Evolutionary conservation across 1,140 invertebrate genomes (phyloP), one percentile per base, ranked within the genome.

Genomic region (Helicoverpa zea): DNA sequence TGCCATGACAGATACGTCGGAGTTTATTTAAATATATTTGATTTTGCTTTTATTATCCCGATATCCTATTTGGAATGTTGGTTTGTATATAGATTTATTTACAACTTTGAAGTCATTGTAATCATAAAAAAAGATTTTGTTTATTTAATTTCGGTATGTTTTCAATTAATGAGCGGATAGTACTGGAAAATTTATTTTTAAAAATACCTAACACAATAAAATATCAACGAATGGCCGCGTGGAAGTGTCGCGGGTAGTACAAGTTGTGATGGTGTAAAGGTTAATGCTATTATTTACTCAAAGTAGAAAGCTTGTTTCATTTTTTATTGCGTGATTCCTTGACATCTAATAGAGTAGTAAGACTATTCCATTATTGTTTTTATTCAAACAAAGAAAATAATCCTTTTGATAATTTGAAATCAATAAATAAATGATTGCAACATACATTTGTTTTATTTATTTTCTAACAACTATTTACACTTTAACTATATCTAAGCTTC

Each of bases 1-100:
- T 77, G 75, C 75, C 75, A 77, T 77, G 75, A 77, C 75, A 77
- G 61, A 51, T 61, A 68, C 29, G 47, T 56, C 16, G 10, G 43
- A 59, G 49, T 81, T 23, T 85, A 78, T 87, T 84, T 84, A 82
- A 83, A 85, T 84, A 83, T 82, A 85, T 85, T 81, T 85, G 87
- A 84, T 84, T 79, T 85, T 85, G 81, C 16, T 72, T 72, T 73
- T 56, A 72, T 73, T 56, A 29, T 35, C 11, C 52, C 70, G 54
- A 73, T 10, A 56, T 73, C 70, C 52, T 56, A 51, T 52, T 73
- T 4, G 56, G 73, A 75, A 75, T 58, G 35, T 75, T 73, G 70
- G 66, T 56, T 16, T 75, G 73, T 75, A 75, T 29, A 75, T 61
- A 75, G 58, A 30, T 75, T 75, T 75, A 75, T 49, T 49, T 54